Conservation (phyloP, 2,113 vertebrate species). For the Montifringilla adamsi region DNA sequence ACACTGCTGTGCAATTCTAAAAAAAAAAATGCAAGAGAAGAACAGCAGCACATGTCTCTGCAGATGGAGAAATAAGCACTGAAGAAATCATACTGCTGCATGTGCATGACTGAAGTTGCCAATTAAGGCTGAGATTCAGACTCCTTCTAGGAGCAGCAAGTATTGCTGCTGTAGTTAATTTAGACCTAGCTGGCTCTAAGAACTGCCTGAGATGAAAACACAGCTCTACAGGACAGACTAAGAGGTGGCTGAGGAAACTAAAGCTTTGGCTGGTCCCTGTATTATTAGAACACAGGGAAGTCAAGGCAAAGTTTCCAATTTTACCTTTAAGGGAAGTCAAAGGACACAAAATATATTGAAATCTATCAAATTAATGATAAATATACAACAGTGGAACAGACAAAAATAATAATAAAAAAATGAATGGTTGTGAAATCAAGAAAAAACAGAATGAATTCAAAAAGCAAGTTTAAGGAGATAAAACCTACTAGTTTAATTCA, state of each 20-base stretch:
- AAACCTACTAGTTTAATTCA: neutral
- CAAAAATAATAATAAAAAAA: neutral
- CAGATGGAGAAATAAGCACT: neutral
- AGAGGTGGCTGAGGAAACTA: neutral
- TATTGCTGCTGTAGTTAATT: neutral
- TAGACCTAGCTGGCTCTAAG: neutral
- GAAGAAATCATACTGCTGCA: neutral
- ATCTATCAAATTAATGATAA: neutral
- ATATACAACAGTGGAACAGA: neutral
- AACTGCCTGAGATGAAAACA: neutral
- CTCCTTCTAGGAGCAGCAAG: neutral
- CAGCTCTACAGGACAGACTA: rapidly evolving
- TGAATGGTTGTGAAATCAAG: neutral
- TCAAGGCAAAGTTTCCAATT: neutral
- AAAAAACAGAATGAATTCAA: rapidly evolving
- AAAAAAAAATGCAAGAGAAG: neutral
- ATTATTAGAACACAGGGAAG: neutral
- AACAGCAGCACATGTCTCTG: neutral
- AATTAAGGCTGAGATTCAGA: neutral
- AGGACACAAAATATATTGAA: neutral
- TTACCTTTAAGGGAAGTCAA: neutral
- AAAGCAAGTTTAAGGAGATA: neutral
- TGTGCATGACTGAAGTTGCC: neutral
- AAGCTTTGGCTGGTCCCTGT: neutral
- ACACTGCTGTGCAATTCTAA: neutral